Base-by-base conservation (phyloP, 2,113 vertebrate genomes). In the Chroicocephalus ridibundus region DNA sequence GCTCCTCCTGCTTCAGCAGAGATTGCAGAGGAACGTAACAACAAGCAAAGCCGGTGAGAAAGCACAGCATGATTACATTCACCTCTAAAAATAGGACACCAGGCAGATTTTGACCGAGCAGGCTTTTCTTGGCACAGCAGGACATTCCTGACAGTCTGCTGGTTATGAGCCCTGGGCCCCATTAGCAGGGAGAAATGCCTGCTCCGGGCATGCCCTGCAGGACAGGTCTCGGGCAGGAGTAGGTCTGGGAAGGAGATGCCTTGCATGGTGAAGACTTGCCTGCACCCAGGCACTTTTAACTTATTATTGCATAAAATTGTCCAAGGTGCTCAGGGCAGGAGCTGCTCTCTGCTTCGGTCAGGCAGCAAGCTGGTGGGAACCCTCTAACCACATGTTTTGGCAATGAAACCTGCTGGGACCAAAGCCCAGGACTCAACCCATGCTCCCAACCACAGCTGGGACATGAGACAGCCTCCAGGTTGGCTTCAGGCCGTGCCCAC, bases 391-490 rank as follows among this genome's bases (percentile, higher is more conserved):
- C 66, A 16, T 2, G 5, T 34, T 76, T 61, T 77, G 54, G 58
- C 86, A 61, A 71, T 0, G 6, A 72, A 79, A 13, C 32, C 29
- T 27, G 27, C 31, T 49, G 42, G 61, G 55, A 62, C 36, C 9
- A 4, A 80, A 80, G 86, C 36, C 74, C 74, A 82, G 75, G 38
- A 25, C 36, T 82, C 57, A 42, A 44, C 26, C 65, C 44, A 15
- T 2, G 9, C 15, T 66, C 29, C 36, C 2, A 5, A 76, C 7
- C 0, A 0, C 11, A 18, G 34, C 0, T 0, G 4, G 65, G 54
- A 87, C 21, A 7, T 0, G 6, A 61, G 58, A 31, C 42, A 77
- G 66, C 38, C 32, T n/a, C 0, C 0, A 11, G 10, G 52, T 7
- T 32, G 44, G 52, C 44, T 65, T 46, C 13, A 25, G 46, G 46